These are phyloP conservation scores for Lepidocyrtinus sp. DNA, from an alignment of 2,888 invertebrate genomes.

Conservation along the genomic window DNA sequence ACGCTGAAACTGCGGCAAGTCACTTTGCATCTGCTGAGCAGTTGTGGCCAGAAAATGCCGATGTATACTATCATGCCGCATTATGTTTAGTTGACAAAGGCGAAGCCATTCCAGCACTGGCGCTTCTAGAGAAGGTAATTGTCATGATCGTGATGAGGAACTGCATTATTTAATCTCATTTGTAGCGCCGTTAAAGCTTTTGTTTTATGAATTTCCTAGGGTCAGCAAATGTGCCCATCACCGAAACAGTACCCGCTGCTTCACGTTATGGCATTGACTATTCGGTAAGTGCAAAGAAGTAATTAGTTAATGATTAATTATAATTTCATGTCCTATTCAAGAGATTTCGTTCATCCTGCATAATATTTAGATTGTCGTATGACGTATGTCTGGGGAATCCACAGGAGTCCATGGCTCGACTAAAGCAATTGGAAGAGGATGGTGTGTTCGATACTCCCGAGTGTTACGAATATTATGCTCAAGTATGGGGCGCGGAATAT, in stretches of 20 bases:
- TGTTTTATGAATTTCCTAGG: too few species aligned
- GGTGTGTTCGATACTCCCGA: constrained; percentile 49
- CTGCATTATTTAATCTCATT: too few species aligned
- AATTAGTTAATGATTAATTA: too few species aligned
- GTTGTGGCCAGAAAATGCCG: constrained; percentile 50
- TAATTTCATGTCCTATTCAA: too few species aligned
- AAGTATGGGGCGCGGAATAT: constrained; percentile 24
- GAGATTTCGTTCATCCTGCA: too few species aligned
- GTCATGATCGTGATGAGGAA: too few species aligned
- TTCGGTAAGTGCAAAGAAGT: too few species aligned
- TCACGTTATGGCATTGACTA: constrained; percentile 31
- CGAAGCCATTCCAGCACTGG: constrained; percentile 31
- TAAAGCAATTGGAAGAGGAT: constrained; percentile 42
- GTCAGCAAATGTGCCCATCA: constrained; percentile 23
- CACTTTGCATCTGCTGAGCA: constrained; percentile 47
- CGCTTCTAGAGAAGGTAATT: constrained; percentile 43
- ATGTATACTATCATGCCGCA: constrained; percentile 59
- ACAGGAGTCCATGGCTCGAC: neutral
- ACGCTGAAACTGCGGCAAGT: constrained; percentile 27
- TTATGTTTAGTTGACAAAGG: constrained; percentile 47
- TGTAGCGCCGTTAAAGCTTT: too few species aligned
- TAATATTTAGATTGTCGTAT: constrained; percentile 12
- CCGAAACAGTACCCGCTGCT: constrained; percentile 35
- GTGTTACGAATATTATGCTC: constrained; percentile 52
- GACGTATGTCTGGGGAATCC: neutral